Evolutionary conservation across 2,888 invertebrate genomes (phyloP), one percentile per base, ranked within the genome.

Genomic region (Cephus pygmeus): DNA sequence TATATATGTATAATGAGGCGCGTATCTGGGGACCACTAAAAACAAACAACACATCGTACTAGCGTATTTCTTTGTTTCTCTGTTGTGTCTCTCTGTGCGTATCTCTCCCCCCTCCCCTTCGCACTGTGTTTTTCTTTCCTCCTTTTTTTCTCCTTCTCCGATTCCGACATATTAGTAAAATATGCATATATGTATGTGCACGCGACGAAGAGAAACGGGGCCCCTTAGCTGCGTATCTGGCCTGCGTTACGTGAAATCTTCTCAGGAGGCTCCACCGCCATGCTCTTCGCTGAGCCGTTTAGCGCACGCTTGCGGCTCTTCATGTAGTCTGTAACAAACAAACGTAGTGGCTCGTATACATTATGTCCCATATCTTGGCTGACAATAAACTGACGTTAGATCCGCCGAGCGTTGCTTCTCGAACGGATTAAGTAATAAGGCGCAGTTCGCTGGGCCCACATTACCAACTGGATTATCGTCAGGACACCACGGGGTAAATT

Each of bases 291-390:
- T 83, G 92, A 92, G 83, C 89, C 87, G 88, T 90, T 92, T 83
- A 93, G 90, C 89, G 93, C 90, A 90, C 94, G 93, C 90, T 95
- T 95, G 90, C 94, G 94, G 79, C 94, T 93, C 90, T 94, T 93
- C 94, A 95, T 92, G 92, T 93, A 95, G 93, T 95, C 95, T 95
- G 94, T 68, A 94, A 93, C 85, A 90, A 89, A 84, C 86, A 85
- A 56, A 56, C 56, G 56, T 56, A 56, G 23, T 56, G 56, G 56
- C 56, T 56, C 56, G 56, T 56, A 56, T 56, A 56, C 56, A 56
- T 56, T 56, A 56, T 56, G 56, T 56, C 56, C 56, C 23, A 56
- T 23, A 56, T 23, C 56, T 56, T 56, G 56, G 23, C 56, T 56
- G 56, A 56, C 56, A 2, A 56, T 23, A 56, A 56, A 56, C 56